Base-by-base conservation (phyloP, 2,113 vertebrate genomes). In the Hippopotamus amphibius region DNA sequence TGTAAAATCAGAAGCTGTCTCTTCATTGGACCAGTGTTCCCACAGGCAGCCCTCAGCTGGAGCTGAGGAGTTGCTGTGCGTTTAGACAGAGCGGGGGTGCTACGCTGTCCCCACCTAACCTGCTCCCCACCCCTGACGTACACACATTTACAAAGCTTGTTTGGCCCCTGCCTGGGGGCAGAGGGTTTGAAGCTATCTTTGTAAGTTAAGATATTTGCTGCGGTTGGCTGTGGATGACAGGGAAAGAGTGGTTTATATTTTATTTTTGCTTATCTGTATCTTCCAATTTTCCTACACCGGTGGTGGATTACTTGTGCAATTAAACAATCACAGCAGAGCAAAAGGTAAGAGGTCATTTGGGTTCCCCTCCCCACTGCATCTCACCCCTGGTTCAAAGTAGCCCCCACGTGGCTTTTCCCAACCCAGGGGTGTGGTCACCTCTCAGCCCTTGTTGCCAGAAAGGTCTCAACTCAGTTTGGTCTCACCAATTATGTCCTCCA, bases 11-110 rank as follows among this genome's bases (percentile, higher is more conserved):
- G 41, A 55, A 48, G n/a, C 1, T 13, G 21, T 11, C 37, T 41
- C 37, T 53, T 69, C 43, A 8, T 7, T 4, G n/a, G 83, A 7
- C 22, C 0, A 1, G 3, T 69, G 63, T 86, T 61, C 33, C 53
- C 53, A 16, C 6, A 21, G 22, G 50, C 59, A 19, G 3, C 59
- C 55, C 0, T 28, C 33, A 1, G 24, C n/a, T 1, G 15, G 37
- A 24, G 33, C 65, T 37, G 37, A 55, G 85, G 30, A 7, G 28
- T 6, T 19, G 37, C 48, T 9, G 7, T n/a, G 61, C 7, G 0
- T 53, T 33, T 21, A 3, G 12, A 59, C 13, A 13, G 37, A 22
- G 24, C 4, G 1, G 14, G 2, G 71, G 28, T 2, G 11, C 5
- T 26, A 7, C 63, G 11, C 13, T 21, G 22, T 22, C 69, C 50